Evolutionary conservation across 2,113 vertebrate species (phyloP).

Genomic region (Litocranius walleri): DNA sequence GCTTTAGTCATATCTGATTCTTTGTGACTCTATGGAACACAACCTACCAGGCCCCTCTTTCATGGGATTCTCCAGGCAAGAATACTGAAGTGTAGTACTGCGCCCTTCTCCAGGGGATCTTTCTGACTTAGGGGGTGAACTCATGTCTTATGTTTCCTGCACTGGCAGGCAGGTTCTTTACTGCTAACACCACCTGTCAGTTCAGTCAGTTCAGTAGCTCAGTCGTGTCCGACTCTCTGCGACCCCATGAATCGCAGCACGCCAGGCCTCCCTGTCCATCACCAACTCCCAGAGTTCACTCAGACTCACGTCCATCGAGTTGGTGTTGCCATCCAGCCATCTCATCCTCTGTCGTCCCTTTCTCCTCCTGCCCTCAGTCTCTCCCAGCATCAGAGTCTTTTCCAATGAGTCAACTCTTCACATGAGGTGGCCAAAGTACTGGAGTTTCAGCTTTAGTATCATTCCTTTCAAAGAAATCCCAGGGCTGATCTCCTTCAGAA

Average conservation of each 20-base stretch:
- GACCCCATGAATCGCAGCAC: too few relatives aligned
- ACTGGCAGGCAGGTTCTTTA: neutral
- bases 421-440: too few relatives aligned
- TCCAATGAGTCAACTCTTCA: too few relatives aligned
- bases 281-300: too few relatives aligned
- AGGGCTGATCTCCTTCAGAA: too few relatives aligned
- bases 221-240: accelerated
- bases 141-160: neutral
- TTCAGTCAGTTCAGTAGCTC: too few relatives aligned
- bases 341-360: too few relatives aligned
- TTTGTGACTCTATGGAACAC: neutral
- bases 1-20: neutral
- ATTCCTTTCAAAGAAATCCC: too few relatives aligned
- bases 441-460: too few relatives aligned
- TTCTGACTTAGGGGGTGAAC: neutral
- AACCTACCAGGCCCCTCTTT: neutral
- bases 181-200: neutral
- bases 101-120: neutral
- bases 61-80: neutral
- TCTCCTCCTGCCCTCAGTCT: too few relatives aligned
- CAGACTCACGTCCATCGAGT: accelerated
- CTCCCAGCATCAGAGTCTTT: too few relatives aligned
- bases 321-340: accelerated
- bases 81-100: neutral
- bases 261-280: too few relatives aligned